Evolutionary conservation across 2,888 invertebrate species (phyloP).

Genomic region (Torymus tubicola): DNA sequence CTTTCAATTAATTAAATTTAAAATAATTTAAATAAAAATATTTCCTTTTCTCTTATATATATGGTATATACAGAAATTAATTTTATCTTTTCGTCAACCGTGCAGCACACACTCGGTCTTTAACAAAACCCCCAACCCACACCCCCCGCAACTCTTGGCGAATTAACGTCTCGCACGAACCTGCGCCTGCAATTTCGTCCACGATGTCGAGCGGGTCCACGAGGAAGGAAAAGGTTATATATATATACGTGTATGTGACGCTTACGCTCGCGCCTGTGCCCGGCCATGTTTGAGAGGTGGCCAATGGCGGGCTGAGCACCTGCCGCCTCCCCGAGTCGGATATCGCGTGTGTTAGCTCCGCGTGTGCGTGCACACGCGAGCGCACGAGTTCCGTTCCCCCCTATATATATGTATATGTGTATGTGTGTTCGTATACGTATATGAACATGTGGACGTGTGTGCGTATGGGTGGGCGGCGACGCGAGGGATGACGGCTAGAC

Average conservation of each 20-base stretch:
- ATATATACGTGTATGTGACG: conserved; percentile 27
- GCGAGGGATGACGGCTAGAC: too few relatives aligned
- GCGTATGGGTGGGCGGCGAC: not conserved
- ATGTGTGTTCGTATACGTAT: not conserved
- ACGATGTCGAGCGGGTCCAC: conserved; percentile 60
- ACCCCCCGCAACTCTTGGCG: not conserved
- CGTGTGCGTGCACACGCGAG: not conserved
- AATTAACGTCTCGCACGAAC: conserved; percentile 16
- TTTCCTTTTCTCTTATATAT: too few relatives aligned
- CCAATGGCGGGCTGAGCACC: conserved; percentile 76
- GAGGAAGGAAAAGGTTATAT: conserved; percentile 64
- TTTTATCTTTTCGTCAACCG: too few relatives aligned
- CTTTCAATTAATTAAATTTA: too few relatives aligned
- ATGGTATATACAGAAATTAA: too few relatives aligned
- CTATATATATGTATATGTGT: not conserved
- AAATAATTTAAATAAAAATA: too few relatives aligned
- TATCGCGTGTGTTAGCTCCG: conserved; percentile 31
- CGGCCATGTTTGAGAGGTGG: conserved; percentile 76
- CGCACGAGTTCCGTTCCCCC: not conserved
- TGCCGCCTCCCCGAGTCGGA: conserved; percentile 66
- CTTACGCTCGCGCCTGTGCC: conserved; percentile 46
- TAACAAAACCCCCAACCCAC: not conserved
- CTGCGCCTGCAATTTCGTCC: conserved; percentile 61
- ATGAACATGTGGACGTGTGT: too few relatives aligned
- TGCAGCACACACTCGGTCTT: too few relatives aligned